Conservation (phyloP, 2,888 invertebrate species). For the Melanophora roralis region DNA sequence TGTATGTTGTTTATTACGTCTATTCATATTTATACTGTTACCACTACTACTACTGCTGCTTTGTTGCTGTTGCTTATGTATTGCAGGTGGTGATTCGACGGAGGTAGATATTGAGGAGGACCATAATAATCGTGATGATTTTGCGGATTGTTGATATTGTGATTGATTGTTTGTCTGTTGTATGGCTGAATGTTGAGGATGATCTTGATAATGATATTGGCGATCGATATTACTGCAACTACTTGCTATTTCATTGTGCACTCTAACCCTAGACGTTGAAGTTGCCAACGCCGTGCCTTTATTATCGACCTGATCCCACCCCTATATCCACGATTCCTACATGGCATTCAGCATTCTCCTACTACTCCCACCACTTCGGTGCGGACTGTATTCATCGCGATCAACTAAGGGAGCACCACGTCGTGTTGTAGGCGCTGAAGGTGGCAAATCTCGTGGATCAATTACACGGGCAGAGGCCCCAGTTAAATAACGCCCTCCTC, state of each 20-base stretch:
- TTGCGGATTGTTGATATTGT: constrained; percentile 59
- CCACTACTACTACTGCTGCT: constrained; percentile 50
- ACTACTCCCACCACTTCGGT: constrained; percentile 78
- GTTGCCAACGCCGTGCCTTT: constrained; percentile 52
- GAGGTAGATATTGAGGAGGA: constrained; percentile 62
- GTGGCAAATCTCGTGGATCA: constrained; percentile 73
- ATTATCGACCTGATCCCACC: constrained; percentile 78
- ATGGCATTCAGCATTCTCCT: constrained; percentile 78
- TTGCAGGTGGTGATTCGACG: constrained; percentile 40
- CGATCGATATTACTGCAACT: constrained; percentile 60
- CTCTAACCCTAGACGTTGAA: constrained; percentile 55
- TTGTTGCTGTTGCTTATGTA: not conserved
- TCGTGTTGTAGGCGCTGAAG: constrained; percentile 69
- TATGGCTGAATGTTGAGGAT: constrained; percentile 62
- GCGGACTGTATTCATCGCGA: constrained; percentile 78
- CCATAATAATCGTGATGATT: constrained; percentile 61
- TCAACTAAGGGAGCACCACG: constrained; percentile 75
- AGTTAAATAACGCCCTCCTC: constrained; percentile 58
- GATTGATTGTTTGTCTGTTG: constrained; percentile 50
- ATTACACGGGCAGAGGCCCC: constrained; percentile 64
- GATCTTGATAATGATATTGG: constrained; percentile 59
- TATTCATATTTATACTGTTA: constrained; percentile 48
- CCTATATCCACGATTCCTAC: constrained; percentile 79
- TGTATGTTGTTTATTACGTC: constrained; percentile 53
- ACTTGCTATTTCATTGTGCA: constrained; percentile 61